Evolutionary conservation across 2,888 invertebrate genomes (phyloP), one percentile per base, ranked within the genome.

Genomic region (Oligia fasciuncula): DNA sequence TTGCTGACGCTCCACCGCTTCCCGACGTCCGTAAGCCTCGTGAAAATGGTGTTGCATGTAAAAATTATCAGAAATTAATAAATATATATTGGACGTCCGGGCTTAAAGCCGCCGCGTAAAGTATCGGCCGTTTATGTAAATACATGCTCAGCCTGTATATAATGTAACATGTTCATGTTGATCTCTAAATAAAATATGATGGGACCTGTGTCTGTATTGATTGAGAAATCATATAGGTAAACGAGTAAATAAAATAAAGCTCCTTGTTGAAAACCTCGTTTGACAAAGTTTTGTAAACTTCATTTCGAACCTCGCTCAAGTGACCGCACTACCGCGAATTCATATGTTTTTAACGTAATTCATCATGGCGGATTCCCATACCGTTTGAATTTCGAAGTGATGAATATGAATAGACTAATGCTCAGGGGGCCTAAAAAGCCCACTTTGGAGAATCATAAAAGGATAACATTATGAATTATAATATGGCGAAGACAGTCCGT

Each of bases 31-130:
- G 84, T 87, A 90, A 91, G 90, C 93, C 90, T 86, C 88, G 82
- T 91, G 91, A 91, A 94, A 93, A 91, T 88, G 90, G 87, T 83
- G 87, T 81, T 79, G 84, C 88, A 87, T 90, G 91, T 91, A 93
- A 94, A 94, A 94, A 94, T 92, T 89, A 93, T 92, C 91, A 87
- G 89, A 90, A 91, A 92, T 93, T 92, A 93, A 92, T 93, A 91
- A 88, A 88, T 88, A 85, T 85, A 88, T 85, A 84, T 85, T 83
- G 82, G 68, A 74, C 77, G 83, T 82, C 72, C 78, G 71, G 82
- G 66, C 70, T 85, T 83, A 83, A 85, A 84, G 79, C 80, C 83
- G 73, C 65, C 71, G 60, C 65, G 79, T 83, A 80, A 85, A 80
- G 78, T 85, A 84, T 81, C 57, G 65, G 67, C 35, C 79, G 62